Evolutionary conservation across 1,140 invertebrate species (phyloP).

Genomic region (Caenorhabditis tropicalis): DNA sequence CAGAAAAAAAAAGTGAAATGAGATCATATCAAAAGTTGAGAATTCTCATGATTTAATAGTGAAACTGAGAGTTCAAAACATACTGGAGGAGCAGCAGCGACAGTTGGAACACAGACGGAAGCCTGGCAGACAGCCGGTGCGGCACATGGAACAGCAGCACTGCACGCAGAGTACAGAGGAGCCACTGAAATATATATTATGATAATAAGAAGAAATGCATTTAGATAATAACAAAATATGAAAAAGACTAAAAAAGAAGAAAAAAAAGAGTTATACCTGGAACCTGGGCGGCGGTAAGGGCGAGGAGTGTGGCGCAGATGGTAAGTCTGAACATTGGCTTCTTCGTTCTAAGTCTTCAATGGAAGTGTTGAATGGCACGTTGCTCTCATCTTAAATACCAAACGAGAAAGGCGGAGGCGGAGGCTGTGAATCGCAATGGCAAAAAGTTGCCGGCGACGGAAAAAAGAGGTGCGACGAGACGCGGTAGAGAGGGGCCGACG

Average conservation of each 20-base stretch:
- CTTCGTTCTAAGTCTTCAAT: slow-evolving; percentile 31
- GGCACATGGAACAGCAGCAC: slow-evolving; percentile 56
- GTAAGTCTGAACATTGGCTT: slow-evolving; percentile 47
- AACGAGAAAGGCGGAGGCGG: background rate
- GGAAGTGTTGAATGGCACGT: slow-evolving; percentile 27
- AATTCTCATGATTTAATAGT: background rate
- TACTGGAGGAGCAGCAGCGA: slow-evolving; percentile 19
- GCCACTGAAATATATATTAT: slow-evolving; percentile 25
- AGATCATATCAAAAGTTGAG: background rate
- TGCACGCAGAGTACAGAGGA: slow-evolving; percentile 59
- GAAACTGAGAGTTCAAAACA: slow-evolving; percentile 16
- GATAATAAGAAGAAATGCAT: background rate
- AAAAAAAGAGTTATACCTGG: slow-evolving; percentile 3
- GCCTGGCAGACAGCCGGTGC: slow-evolving; percentile 57
- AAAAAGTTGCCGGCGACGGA: slow-evolving; percentile 22
- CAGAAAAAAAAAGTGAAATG: background rate
- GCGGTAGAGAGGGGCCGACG: background rate
- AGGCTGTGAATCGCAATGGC: slow-evolving; percentile 32
- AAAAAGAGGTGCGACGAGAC: slow-evolving; percentile 1
- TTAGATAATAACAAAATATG: background rate
- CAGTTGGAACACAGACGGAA: slow-evolving; percentile 54
- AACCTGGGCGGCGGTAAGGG: slow-evolving; percentile 37
- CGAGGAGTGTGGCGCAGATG: slow-evolving; percentile 49
- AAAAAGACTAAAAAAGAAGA: background rate
- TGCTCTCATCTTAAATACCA: slow-evolving; percentile 14